Conservation (phyloP, 1,140 invertebrate genomes). For the Dinoponera quadriceps region DNA sequence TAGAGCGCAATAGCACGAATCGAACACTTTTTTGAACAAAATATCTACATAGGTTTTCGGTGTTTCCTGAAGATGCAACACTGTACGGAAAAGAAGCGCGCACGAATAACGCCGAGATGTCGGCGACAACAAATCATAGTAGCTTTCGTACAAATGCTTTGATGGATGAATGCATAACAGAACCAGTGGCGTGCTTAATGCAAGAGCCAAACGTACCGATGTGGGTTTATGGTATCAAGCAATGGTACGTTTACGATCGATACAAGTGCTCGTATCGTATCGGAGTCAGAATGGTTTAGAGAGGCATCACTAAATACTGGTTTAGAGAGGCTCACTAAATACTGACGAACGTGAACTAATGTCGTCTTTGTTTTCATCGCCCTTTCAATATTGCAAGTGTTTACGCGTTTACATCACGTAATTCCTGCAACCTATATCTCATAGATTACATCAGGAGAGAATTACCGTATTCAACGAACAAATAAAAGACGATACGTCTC, state of each 20-base stretch:
- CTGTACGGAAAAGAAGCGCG: background rate
- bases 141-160: slow-evolving; percentile 35
- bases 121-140: slow-evolving; percentile 45
- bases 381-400: background rate
- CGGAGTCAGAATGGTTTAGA: slow-evolving; percentile 74
- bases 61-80: background rate
- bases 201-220: slow-evolving; percentile 56
- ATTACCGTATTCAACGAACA: background rate
- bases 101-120: background rate
- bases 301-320: slow-evolving; percentile 59
- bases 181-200: slow-evolving; percentile 59
- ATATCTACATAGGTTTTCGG: background rate
- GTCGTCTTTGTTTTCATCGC: slow-evolving; percentile 19
- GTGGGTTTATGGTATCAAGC: slow-evolving; percentile 75
- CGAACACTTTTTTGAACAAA: background rate
- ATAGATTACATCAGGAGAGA: background rate
- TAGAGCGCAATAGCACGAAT: background rate
- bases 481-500: background rate
- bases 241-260: slow-evolving; percentile 72
- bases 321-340: slow-evolving; percentile 61
- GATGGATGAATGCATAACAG: slow-evolving; percentile 50
- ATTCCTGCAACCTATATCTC: background rate
- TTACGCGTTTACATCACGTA: background rate
- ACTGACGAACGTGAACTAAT: slow-evolving; percentile 60
- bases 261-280: slow-evolving; percentile 70